A percentile compares a stretch with the other conserved stretches of the same genome.
These are phyloP conservation scores for Poecilus cupreus DNA, from an alignment of 2,888 invertebrate genomes.

Conservation along the genomic window DNA sequence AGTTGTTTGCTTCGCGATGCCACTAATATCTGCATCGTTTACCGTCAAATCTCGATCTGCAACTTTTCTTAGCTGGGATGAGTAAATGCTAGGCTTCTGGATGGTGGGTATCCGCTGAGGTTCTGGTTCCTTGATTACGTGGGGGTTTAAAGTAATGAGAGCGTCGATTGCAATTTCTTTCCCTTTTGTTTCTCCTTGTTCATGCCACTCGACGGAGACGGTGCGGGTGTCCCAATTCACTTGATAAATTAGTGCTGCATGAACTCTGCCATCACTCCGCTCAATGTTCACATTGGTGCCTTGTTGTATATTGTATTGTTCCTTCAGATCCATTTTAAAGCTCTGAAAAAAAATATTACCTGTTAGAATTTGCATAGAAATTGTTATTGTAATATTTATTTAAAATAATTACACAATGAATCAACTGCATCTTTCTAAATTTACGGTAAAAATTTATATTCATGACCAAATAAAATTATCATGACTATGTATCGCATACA, in stretches of 20 bases:
- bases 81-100: background rate
- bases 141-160: slow-evolving; percentile 91
- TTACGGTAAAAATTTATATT: background rate
- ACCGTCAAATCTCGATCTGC: background rate
- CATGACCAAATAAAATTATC: background rate
- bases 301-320: slow-evolving; percentile 6
- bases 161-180: slow-evolving; percentile 97
- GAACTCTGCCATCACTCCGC: slow-evolving; percentile 82
- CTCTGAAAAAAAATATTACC: slow-evolving; percentile 9
- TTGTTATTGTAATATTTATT: background rate
- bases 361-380: background rate
- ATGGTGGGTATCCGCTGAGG: background rate
- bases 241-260: slow-evolving; percentile 96
- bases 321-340: slow-evolving; percentile 14
- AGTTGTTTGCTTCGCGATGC: background rate
- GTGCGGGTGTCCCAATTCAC: slow-evolving; percentile 90
- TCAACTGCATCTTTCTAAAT: background rate
- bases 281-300: slow-evolving; percentile 15
- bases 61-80: background rate
- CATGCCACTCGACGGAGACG: slow-evolving; percentile 99
- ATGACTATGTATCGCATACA: background rate
- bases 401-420: background rate
- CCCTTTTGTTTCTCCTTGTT: slow-evolving; percentile 98
- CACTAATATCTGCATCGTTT: background rate
- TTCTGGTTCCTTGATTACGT: slow-evolving; percentile 68